Evolutionary conservation across 1,140 invertebrate genomes (phyloP).

Genomic region (Littorina saxatilis): DNA sequence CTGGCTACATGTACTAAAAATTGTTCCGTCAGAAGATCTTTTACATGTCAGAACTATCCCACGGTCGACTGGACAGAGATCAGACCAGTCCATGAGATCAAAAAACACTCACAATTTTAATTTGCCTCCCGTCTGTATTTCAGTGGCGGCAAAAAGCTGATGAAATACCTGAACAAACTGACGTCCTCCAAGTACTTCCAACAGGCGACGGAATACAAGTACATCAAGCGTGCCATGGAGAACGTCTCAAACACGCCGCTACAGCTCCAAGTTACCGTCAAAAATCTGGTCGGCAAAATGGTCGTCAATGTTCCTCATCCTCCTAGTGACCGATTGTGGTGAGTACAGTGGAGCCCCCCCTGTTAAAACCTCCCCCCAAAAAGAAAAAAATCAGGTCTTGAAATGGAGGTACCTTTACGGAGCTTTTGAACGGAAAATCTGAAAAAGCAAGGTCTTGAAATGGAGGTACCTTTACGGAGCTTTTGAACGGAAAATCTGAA

Average conservation of each 20-base stretch:
- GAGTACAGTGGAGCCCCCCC: conserved; percentile 41
- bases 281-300: conserved; percentile 87
- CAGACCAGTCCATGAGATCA: background rate
- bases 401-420: too few relatives aligned
- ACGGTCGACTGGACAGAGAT: too few relatives aligned
- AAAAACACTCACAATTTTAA: background rate
- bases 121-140: too few relatives aligned
- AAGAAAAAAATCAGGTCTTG: background rate
- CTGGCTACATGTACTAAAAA: background rate
- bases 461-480: too few relatives aligned
- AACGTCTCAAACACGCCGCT: conserved; percentile 93
- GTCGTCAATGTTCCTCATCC: conserved; percentile 96
- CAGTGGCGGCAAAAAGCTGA: conserved; percentile 83
- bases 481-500: too few relatives aligned
- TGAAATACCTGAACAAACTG: conserved; percentile 92
- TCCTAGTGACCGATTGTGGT: conserved; percentile 94
- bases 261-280: conserved; percentile 90
- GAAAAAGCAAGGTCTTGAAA: too few relatives aligned
- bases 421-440: too few relatives aligned
- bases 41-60: too few relatives aligned
- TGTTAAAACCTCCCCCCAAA: too few relatives aligned
- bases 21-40: background rate
- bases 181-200: conserved; percentile 94
- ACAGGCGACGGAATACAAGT: conserved; percentile 80
- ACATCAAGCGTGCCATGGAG: conserved; percentile 77